Percentiles rank a stretch among this genome's conserved stretches.
Conservation (phyloP, 2,113 vertebrate genomes). For the Genyomyrus donnyi region DNA sequence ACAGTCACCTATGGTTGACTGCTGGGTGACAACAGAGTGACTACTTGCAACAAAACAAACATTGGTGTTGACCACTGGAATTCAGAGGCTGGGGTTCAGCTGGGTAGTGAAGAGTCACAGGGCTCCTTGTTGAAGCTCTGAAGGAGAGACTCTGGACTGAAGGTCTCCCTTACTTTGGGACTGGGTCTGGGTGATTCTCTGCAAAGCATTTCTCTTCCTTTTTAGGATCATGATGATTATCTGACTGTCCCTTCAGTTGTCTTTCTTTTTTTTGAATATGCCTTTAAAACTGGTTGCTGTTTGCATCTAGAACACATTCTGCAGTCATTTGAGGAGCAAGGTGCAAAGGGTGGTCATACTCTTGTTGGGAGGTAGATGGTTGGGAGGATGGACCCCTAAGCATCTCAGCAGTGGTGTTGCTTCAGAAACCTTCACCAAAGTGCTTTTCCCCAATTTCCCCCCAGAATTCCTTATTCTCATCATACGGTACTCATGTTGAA, state of each 20-base stretch:
- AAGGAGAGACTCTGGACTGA: neutral
- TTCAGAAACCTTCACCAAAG: neutral
- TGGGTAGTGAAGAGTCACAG: neutral
- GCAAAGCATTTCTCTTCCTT: neutral
- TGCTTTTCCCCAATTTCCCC: neutral
- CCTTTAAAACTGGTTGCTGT: neutral
- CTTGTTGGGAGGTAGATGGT: neutral
- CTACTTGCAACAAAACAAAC: neutral
- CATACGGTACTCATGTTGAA: neutral
- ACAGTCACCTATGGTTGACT: neutral
- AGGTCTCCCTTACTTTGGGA: neutral
- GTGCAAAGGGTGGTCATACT: neutral
- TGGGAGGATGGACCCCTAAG: neutral
- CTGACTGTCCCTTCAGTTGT: neutral
- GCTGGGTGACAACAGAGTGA: neutral
- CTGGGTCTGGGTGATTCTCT: neutral
- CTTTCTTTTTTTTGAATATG: neutral
- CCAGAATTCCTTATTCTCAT: neutral
- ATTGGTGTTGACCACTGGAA: neutral
- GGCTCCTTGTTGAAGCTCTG: neutral
- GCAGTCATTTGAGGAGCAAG: neutral
- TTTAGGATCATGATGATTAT: neutral
- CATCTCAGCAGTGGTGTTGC: neutral
- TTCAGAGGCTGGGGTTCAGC: neutral
- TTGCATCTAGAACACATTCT: neutral